Percentiles rank a stretch among this genome's conserved stretches.
phyloP scores from a whole-genome alignment of 2,888 invertebrate genomes.

The Matsumyia berberina region DNA sequence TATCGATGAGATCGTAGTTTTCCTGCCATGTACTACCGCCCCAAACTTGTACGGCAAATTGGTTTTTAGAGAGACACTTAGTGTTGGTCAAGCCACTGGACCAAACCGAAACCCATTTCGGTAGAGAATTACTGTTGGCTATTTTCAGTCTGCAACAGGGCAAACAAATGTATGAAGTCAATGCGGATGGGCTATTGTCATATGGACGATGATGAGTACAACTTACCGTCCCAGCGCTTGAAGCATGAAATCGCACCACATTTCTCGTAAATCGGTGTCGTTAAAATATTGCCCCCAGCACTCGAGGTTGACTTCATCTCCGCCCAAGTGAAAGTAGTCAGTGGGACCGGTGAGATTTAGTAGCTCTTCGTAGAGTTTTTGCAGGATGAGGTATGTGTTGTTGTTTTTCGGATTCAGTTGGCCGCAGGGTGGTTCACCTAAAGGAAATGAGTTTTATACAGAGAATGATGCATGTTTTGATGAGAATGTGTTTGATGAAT shows the following conservation, averaged over 20 bases:
- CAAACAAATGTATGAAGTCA: constrained; percentile 37
- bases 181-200: constrained; percentile 4
- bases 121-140: constrained; percentile 82
- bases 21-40: constrained; percentile 93
- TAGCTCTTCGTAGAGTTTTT: constrained; percentile 90
- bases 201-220: constrained; percentile 11
- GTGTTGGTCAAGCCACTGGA: constrained; percentile 91
- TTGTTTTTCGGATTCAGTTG: constrained; percentile 93
- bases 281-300: constrained; percentile 92
- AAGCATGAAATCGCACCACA: constrained; percentile 92
- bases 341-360: constrained; percentile 90
- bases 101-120: constrained; percentile 87
- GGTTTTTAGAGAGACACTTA: constrained; percentile 87
- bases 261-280: constrained; percentile 90
- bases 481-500: constrained; percentile 27
- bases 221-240: constrained; percentile 86
- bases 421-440: constrained; percentile 92
- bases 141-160: constrained; percentile 80
- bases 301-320: constrained; percentile 88
- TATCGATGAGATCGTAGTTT: constrained; percentile 90
- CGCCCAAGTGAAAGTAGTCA: constrained; percentile 93
- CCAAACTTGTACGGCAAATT: constrained; percentile 91
- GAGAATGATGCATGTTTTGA: constrained; percentile 19
- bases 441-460: neutral
- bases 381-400: constrained; percentile 89